Conservation (phyloP, 2,888 invertebrate genomes). For the Toxonevra muliebris region DNA sequence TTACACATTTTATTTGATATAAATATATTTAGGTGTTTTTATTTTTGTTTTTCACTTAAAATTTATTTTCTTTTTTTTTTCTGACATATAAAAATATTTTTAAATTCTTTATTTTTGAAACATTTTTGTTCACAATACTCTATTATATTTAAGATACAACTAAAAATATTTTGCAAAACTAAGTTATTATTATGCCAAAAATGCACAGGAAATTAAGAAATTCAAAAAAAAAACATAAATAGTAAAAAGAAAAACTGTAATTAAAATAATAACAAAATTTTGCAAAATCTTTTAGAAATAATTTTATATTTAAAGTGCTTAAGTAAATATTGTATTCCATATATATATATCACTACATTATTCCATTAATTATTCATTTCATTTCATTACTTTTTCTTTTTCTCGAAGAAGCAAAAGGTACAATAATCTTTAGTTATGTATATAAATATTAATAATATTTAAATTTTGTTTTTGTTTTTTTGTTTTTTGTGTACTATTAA, state of each 20-base stretch:
- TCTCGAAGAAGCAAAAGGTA: slow-evolving; percentile 8
- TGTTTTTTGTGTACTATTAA: slow-evolving; percentile 19
- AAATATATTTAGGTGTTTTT: neutral
- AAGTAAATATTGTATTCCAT: too few relatives aligned
- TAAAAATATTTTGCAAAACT: too few relatives aligned
- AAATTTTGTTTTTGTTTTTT: neutral
- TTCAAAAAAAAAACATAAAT: too few relatives aligned
- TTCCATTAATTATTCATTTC: slow-evolving; percentile 35
- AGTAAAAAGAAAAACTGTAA: too few relatives aligned
- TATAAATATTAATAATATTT: slow-evolving; percentile 14
- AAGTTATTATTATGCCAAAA: too few relatives aligned
- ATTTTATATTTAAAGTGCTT: too few relatives aligned
- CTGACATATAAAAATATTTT: slow-evolving; percentile 17
- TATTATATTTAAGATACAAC: too few relatives aligned
- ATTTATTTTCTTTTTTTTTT: neutral
- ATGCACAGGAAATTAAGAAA: too few relatives aligned
- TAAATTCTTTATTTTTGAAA: slow-evolving; percentile 1
- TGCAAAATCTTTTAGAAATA: too few relatives aligned
- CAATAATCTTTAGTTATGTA: slow-evolving; percentile 10
- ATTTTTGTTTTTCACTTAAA: neutral
- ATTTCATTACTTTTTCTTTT: slow-evolving; percentile 36
- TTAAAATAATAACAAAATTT: too few relatives aligned
- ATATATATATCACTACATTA: too few relatives aligned
- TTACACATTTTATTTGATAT: slow-evolving; percentile 8
- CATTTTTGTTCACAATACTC: neutral